Evolutionary conservation across 2,113 vertebrate species (phyloP), one percentile per base, ranked within the genome.

Genomic region (Elephantulus edwardii): DNA sequence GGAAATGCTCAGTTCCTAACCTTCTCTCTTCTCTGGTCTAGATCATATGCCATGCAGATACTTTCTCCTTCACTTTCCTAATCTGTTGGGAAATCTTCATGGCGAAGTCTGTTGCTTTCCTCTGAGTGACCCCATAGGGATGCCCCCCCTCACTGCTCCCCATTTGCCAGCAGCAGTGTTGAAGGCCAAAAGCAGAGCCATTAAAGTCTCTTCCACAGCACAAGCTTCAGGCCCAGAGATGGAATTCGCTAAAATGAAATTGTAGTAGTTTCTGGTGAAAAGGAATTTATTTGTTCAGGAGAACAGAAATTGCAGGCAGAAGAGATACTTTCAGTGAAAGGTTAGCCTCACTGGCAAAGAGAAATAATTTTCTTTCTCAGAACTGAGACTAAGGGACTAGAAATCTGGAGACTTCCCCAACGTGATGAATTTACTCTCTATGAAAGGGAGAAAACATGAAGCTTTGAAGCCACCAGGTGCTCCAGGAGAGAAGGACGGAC

Each of bases 191-290:
- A 75, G 30, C 16, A 84, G 68, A 92, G 50, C n/a, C 54, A 52
- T 33, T 8, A 12, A 77, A 42, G 30, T 56, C 54, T 89, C n/a
- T 40, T 80, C 58, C n/a, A n/a, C 40, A 75, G 6, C 9, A 8
- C 10, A 72, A 74, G 52, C 64, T 58, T 22, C 44, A 54, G 26
- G 20, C 28, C 2, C 81, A 87, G 38, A 78, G 26, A 75, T 0
- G 19, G 56, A 64, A 64, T 46, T 60, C 62, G 66, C 68, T 60
- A 71, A 64, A 35, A 92, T 78, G 58, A 74, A 92, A 84, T 74
- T 79, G 83, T 4, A 66, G 40, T n/a, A 30, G 19, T 79, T 91
- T 26, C 26, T 16, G 56, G 74, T 40, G n/a, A 71, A 24, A 74
- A 50, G 38, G 10, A 83, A 70, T 54, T 30, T 44, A 50, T 77